Evolutionary conservation across 2,113 vertebrate genomes (phyloP).

Genomic region (Ceyx margarethae): DNA sequence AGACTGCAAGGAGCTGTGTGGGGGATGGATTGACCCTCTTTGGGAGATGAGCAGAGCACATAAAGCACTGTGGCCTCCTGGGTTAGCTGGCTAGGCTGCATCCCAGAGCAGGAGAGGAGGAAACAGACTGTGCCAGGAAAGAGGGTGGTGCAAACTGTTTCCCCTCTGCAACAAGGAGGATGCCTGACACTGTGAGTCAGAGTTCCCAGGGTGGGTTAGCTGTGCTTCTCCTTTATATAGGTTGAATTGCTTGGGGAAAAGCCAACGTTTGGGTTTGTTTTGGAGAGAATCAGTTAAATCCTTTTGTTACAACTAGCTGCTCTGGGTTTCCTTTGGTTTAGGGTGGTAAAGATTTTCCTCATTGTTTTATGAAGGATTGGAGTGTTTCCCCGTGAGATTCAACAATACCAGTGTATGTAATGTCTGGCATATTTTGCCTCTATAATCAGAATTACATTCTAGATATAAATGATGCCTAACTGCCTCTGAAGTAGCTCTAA

Average conservation of each 20-base stretch:
- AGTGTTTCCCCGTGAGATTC: not conserved
- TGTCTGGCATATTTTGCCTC: not conserved
- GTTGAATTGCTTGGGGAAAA: conserved; percentile 14
- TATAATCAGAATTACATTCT: not conserved
- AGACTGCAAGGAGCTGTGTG: not conserved
- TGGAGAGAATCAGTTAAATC: not conserved
- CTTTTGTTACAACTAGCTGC: not conserved
- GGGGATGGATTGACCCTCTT: not conserved
- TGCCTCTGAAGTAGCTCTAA: not conserved
- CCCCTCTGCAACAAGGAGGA: conserved; percentile 10
- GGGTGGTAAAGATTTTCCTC: not conserved
- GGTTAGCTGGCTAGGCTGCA: not conserved
- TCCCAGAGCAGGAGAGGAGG: not conserved
- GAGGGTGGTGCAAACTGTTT: conserved; percentile 53
- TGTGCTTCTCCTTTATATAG: not conserved
- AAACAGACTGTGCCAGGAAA: conserved; percentile 52
- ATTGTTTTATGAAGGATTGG: not conserved
- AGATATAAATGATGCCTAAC: not conserved
- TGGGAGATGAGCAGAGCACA: not conserved
- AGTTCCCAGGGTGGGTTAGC: not conserved
- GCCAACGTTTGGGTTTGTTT: not conserved
- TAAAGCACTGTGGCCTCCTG: not conserved
- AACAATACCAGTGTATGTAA: not conserved
- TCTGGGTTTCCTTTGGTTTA: not conserved
- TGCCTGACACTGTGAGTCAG: conserved; percentile 23